A percentile compares a stretch with the other conserved stretches of the same genome.
Conservation (phyloP, 2,113 vertebrate species). For the Isurus oxyrinchus region DNA sequence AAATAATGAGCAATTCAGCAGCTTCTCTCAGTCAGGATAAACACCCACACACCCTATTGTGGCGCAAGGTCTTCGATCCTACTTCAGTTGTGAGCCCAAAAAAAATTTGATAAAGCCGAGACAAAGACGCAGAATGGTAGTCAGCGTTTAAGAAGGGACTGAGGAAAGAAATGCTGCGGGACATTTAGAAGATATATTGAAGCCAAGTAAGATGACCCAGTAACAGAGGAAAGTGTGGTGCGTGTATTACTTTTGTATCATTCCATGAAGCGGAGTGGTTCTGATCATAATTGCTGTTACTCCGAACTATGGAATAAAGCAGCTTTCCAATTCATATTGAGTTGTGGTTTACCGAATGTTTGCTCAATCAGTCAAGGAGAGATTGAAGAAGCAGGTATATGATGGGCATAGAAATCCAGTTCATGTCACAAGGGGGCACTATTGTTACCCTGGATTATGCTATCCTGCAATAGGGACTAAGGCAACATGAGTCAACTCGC, state of each 20-base stretch:
- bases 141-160: neutral
- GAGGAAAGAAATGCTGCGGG: neutral
- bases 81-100: neutral
- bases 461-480: neutral
- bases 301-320: neutral
- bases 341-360: neutral
- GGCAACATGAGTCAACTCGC: neutral
- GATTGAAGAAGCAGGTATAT: neutral
- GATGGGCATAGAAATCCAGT: neutral
- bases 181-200: neutral
- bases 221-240: neutral
- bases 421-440: neutral
- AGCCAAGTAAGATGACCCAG: neutral
- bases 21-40: neutral
- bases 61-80: neutral
- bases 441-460: neutral
- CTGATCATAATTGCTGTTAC: neutral
- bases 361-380: neutral
- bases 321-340: neutral
- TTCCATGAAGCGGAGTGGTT: neutral
- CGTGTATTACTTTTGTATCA: neutral
- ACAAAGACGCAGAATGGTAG: neutral
- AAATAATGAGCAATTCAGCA: neutral
- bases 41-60: neutral
- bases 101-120: neutral